Evolutionary conservation across 2,888 invertebrate genomes (phyloP).

Genomic region (Scaptomyza polygonia): DNA sequence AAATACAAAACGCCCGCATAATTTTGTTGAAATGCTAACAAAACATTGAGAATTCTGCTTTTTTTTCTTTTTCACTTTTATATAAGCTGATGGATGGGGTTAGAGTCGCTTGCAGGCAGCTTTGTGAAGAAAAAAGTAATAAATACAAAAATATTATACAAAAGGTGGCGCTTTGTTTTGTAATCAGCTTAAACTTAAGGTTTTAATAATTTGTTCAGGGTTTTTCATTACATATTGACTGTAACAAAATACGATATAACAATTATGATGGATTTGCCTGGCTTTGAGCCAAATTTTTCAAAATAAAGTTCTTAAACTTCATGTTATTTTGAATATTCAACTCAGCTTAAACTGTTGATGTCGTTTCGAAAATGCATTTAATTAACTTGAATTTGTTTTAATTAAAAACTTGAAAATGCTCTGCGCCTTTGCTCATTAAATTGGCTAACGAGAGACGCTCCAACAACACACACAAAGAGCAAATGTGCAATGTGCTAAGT

Average conservation of each 20-base stretch:
- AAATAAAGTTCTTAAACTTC: too few species aligned
- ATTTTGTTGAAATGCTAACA: conserved; percentile 28
- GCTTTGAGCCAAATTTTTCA: too few species aligned
- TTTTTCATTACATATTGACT: too few species aligned
- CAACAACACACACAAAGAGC: conserved; percentile 4
- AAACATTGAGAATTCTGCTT: conserved; percentile 12
- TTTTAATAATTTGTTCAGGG: too few species aligned
- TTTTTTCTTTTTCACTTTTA: conserved; percentile 1
- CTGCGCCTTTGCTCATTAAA: conserved; percentile 45
- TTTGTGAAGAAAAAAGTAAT: too few species aligned
- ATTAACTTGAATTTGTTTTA: conserved; percentile 76
- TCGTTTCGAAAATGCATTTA: conserved; percentile 55
- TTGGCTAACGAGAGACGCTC: conserved; percentile 29
- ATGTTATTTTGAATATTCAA: too few species aligned
- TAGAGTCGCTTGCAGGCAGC: conserved; percentile 10
- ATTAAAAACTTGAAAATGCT: conserved; percentile 62
- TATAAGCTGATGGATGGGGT: conserved; percentile 21
- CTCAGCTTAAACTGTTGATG: conserved; percentile 57
- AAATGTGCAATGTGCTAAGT: conserved; percentile 15
- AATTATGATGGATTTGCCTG: too few species aligned
- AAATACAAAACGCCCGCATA: background rate
- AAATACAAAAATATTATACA: conserved; percentile 41
- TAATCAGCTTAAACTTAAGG: conserved; percentile 67
- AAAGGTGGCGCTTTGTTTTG: conserved; percentile 47
- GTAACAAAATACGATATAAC: too few species aligned